Percentiles rank a stretch among this genome's conserved stretches.
These are phyloP conservation scores for Pelodytes ibericus DNA, from an alignment of 2,797 vertebrate genomes.

Conservation along the genomic window DNA sequence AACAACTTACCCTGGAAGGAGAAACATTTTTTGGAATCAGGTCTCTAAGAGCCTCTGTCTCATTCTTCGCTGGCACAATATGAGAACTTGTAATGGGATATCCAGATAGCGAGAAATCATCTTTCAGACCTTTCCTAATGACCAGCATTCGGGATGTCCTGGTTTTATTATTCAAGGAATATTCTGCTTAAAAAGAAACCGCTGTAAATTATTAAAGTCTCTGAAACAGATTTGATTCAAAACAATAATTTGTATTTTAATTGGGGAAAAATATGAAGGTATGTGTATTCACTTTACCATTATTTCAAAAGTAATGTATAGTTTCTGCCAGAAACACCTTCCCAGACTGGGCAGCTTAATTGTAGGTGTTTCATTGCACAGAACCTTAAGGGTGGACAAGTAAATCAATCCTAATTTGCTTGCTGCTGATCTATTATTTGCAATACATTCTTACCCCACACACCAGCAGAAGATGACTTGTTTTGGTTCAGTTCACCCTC, in stretches of 20 bases:
- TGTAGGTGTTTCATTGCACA: too few relatives aligned
- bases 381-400: too few relatives aligned
- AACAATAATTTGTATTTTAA: too few relatives aligned
- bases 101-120: slow-evolving; percentile 73
- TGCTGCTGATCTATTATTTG: too few relatives aligned
- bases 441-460: slow-evolving; percentile 86
- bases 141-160: slow-evolving; percentile 77
- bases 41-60: slow-evolving; percentile 71
- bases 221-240: too few relatives aligned
- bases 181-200: slow-evolving; percentile 64
- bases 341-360: too few relatives aligned
- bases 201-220: neutral
- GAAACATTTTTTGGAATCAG: slow-evolving; percentile 70
- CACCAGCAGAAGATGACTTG: slow-evolving; percentile 74
- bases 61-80: slow-evolving; percentile 68
- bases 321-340: too few relatives aligned
- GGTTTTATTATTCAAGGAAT: slow-evolving; percentile 77
- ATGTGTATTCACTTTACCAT: too few relatives aligned
- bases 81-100: slow-evolving; percentile 69
- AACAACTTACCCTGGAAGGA: slow-evolving; percentile 73
- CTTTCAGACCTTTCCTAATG: slow-evolving; percentile 76
- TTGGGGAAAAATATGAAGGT: too few relatives aligned
- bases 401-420: too few relatives aligned
- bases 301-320: too few relatives aligned
- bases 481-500: slow-evolving; percentile 75